phyloP scores from a whole-genome alignment of 2,888 invertebrate species.

The Sicus ferrugineus region DNA sequence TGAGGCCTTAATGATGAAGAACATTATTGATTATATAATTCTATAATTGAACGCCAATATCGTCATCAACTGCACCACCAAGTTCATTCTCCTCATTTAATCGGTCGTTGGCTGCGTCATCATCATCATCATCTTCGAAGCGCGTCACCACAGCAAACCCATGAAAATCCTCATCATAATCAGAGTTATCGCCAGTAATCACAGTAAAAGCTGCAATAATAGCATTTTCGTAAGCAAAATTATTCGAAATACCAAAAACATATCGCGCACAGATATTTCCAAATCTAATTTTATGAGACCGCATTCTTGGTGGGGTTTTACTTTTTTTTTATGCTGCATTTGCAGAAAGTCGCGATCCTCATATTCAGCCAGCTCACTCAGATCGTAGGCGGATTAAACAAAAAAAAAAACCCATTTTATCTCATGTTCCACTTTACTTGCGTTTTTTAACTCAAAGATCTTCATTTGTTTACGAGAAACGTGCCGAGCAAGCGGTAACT shows the following conservation, averaged over 20 bases:
- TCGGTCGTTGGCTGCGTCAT: too few species aligned
- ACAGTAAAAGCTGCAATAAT: neutral
- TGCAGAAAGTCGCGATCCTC: neutral
- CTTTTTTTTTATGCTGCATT: conserved; percentile 1
- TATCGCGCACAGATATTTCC: neutral
- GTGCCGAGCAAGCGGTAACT: neutral
- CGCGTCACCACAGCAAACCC: neutral
- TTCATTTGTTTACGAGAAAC: neutral
- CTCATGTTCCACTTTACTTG: neutral
- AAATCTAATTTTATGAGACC: conserved; percentile 4
- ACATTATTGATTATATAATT: too few species aligned
- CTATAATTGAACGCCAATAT: too few species aligned
- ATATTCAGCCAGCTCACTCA: neutral
- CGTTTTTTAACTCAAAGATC: neutral
- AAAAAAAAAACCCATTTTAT: neutral
- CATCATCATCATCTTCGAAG: neutral
- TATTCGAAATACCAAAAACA: neutral
- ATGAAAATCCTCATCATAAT: neutral
- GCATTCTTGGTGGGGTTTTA: neutral
- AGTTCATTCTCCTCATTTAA: too few species aligned
- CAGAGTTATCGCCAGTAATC: neutral
- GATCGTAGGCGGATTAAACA: neutral
- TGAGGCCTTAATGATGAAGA: too few species aligned
- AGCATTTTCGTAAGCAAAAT: too few species aligned
- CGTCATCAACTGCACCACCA: too few species aligned